Base-by-base conservation (phyloP, 2,888 invertebrate genomes). In the Sympetrum striolatum region DNA sequence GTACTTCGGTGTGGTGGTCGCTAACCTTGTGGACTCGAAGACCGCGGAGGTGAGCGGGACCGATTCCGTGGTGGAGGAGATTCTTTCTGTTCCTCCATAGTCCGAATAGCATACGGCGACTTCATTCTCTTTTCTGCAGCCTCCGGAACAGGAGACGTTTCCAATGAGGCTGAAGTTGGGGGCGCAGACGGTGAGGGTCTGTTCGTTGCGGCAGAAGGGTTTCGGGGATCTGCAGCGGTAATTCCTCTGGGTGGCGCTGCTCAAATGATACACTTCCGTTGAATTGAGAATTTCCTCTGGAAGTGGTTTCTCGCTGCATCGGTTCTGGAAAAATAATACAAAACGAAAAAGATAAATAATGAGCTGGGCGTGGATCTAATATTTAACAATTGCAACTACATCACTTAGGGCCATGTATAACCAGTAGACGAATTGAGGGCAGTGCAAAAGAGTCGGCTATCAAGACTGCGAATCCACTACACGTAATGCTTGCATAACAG, bases 101-200 rank as follows among this genome's bases (percentile, higher is more conserved):
- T 80, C 48, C 37, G 90, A 35, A 18, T 79, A 80, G 48, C 91
- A 91, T 25, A 79, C 79, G 37, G 90, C 86, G 5, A 64, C 81
- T 48, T 73, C 81, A 10, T 73, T 81, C 64, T 82, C 90, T 14
- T 90, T 64, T 39, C 53, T 73, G 90, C 73, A 79, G 90, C 79
- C 81, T n/a, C n/a, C n/a, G 81, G 82, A n/a, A 48, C 91, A 91
- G 64, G 90, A 48, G 15, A 91, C 90, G 22, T 73, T 81, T 39
- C 91, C 91, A 39, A 91, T 90, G 25, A 82, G 82, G n/a, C 48
- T 53, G 37, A 81, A 48, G 35, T 64, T 91, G 31, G 91, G 91
- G 1, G 79, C 91, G 91, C 91, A 91, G 53, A 91, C 58, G 2
- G 90, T 90, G 25, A 91, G 73, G 18, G 80, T 73, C 64, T 37